phyloP scores from a whole-genome alignment of 2,113 vertebrate genomes.

The Scomber japonicus region DNA sequence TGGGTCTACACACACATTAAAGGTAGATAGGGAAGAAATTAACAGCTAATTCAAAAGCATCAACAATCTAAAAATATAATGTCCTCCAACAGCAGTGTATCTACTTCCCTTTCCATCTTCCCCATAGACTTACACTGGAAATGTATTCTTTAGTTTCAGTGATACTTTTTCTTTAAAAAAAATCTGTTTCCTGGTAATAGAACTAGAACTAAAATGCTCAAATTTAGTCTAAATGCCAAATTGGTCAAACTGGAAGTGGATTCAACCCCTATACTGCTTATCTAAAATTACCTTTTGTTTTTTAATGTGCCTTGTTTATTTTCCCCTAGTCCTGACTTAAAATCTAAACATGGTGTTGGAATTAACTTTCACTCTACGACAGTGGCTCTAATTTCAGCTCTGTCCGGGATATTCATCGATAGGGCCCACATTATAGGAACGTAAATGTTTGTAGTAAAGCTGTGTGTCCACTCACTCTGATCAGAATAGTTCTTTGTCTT shows the following conservation, averaged over 20 bases:
- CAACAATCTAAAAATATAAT: constrained; percentile 40
- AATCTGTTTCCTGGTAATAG: no score
- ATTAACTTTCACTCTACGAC: no score
- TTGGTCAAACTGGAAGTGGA: no score
- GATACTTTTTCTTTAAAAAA: not conserved
- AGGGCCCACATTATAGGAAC: not conserved
- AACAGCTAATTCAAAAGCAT: constrained; percentile 1
- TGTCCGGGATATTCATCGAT: not conserved
- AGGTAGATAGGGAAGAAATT: not conserved
- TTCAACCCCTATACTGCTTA: no score
- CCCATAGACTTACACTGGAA: constrained; percentile 8
- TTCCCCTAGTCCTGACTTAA: no score
- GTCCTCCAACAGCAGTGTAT: not conserved
- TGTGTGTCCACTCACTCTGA: constrained; percentile 83
- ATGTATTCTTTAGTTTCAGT: not conserved
- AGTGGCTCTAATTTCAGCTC: not conserved
- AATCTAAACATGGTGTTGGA: no score
- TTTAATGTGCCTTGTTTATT: no score
- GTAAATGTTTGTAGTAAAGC: not conserved
- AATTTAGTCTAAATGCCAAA: not conserved
- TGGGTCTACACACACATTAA: no score
- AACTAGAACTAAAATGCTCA: no score
- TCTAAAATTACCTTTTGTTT: no score
- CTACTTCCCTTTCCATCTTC: constrained; percentile 17
- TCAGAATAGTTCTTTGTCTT: constrained; percentile 97